phyloP scores from a whole-genome alignment of 2,888 invertebrate genomes.

The Conus canariensis region DNA sequence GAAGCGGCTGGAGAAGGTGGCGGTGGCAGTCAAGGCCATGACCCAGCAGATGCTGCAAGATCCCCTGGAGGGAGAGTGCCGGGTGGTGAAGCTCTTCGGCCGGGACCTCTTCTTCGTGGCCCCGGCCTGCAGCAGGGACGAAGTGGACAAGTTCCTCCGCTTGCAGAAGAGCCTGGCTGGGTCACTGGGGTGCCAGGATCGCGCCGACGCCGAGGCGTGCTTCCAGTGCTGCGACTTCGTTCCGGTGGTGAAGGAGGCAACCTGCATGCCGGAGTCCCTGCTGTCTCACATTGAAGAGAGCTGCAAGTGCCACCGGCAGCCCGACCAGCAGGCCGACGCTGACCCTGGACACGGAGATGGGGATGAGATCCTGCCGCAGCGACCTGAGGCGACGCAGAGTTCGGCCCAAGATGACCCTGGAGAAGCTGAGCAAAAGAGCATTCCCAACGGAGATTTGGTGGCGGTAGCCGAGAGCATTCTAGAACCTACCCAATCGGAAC shows the following conservation, averaged over 20 bases:
- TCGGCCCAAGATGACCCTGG: not conserved
- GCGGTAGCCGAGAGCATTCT: too few species aligned
- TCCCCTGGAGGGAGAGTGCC: not conserved
- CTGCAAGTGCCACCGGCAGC: not conserved
- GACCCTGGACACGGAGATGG: not conserved
- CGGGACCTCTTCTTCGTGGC: not conserved
- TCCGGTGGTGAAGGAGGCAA: not conserved
- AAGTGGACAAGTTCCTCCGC: not conserved
- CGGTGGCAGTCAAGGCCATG: not conserved
- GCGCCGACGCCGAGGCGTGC: not conserved
- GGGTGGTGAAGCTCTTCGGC: constrained; percentile 13
- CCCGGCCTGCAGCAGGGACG: not conserved
- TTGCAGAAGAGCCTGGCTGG: not conserved
- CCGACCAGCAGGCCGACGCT: not conserved
- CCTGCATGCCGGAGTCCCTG: constrained; percentile 8
- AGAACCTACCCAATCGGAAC: too few species aligned
- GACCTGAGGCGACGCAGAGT: not conserved
- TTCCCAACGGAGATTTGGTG: too few species aligned
- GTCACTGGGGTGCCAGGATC: not conserved
- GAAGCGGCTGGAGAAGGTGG: constrained; percentile 12
- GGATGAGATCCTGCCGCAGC: too few species aligned
- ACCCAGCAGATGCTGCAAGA: not conserved
- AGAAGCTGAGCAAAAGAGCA: too few species aligned
- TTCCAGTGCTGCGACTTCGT: not conserved
- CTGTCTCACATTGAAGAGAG: not conserved